A percentile compares a stretch with the other conserved stretches of the same genome.
Conservation (phyloP, 1,140 invertebrate genomes). For the Eumaeus atala region DNA sequence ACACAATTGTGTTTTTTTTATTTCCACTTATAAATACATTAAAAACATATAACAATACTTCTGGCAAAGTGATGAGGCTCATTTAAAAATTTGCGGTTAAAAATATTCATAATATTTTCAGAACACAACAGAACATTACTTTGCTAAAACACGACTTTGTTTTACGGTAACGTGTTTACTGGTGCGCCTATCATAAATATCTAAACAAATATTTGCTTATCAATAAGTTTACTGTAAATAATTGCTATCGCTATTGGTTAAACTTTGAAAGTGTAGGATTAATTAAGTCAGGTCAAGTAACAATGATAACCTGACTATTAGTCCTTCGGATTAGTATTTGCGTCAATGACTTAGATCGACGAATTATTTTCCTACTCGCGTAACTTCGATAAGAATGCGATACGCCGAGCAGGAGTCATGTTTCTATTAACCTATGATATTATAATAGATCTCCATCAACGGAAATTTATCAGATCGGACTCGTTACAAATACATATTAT, state of each 20-base stretch:
- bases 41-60: too few relatives aligned
- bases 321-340: conserved; percentile 35
- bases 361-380: conserved; percentile 11
- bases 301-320: conserved; percentile 43
- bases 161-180: conserved; percentile 18
- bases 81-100: too few relatives aligned
- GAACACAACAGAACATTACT: too few relatives aligned
- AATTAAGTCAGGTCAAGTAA: conserved; percentile 42
- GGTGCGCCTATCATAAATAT: conserved; percentile 17
- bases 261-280: conserved; percentile 28
- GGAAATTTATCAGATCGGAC: too few relatives aligned
- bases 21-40: too few relatives aligned
- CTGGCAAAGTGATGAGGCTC: too few relatives aligned
- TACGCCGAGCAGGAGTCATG: conserved; percentile 35
- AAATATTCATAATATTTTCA: too few relatives aligned
- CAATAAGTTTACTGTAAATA: conserved; percentile 1
- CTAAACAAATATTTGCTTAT: conserved; percentile 19
- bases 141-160: too few relatives aligned
- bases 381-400: conserved; percentile 33
- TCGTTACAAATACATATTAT: too few relatives aligned
- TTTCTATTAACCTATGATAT: conserved; percentile 47
- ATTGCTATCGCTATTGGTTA: background rate
- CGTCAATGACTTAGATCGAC: conserved; percentile 43
- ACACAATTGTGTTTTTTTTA: too few relatives aligned
- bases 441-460: conserved; percentile 21